Conservation (phyloP, 2,888 invertebrate genomes). For the Venusia cambrica region DNA sequence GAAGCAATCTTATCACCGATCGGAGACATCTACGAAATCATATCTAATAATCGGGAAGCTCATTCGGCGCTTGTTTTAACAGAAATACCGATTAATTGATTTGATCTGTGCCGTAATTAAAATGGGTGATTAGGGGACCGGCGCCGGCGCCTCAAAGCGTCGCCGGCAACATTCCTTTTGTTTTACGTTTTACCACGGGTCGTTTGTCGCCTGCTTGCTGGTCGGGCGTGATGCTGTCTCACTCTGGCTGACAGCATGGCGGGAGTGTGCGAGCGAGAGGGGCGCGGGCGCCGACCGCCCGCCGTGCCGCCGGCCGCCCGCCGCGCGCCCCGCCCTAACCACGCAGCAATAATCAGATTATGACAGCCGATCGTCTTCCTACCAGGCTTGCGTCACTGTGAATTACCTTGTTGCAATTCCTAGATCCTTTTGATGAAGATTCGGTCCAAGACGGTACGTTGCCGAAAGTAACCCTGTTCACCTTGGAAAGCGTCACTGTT, state of each 20-base stretch:
- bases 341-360: slow-evolving; percentile 77
- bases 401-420: too few species aligned
- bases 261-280: slow-evolving; percentile 52
- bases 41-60: slow-evolving; percentile 57
- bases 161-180: slow-evolving; percentile 80
- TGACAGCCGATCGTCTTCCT: slow-evolving; percentile 70
- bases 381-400: slow-evolving; percentile 16
- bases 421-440: too few species aligned
- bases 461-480: too few species aligned
- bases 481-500: too few species aligned
- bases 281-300: slow-evolving; percentile 76
- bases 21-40: slow-evolving; percentile 52
- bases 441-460: too few species aligned
- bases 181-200: slow-evolving; percentile 81
- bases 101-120: slow-evolving; percentile 81
- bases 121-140: slow-evolving; percentile 79
- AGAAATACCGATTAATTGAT: slow-evolving; percentile 81
- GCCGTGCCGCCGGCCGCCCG: slow-evolving; percentile 74
- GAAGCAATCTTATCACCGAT: slow-evolving; percentile 54
- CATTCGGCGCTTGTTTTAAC: slow-evolving; percentile 74
- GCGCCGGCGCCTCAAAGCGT: slow-evolving; percentile 81
- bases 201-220: slow-evolving; percentile 77
- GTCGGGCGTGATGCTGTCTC: slow-evolving; percentile 47
- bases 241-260: slow-evolving; percentile 21
- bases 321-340: slow-evolving; percentile 69